Percentiles rank a stretch among this genome's conserved stretches.
Conservation (phyloP, 37 sponge, comb jelly and placozoan genomes). For the Petrosia ficiformis region DNA sequence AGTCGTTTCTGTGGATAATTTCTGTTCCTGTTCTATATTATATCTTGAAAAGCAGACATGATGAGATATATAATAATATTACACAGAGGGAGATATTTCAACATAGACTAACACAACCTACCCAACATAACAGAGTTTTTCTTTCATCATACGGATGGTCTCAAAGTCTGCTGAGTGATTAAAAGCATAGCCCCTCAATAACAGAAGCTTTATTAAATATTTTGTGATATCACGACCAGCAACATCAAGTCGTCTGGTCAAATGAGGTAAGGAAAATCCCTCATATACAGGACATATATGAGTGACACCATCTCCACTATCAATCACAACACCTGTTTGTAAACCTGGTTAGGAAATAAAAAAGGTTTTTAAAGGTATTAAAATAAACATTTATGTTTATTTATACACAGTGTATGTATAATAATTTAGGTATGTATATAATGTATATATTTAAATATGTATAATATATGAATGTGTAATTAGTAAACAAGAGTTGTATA, state of each 20-base stretch:
- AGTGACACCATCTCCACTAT: slow-evolving; percentile 98
- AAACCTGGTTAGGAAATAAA: slow-evolving; percentile 79
- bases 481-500: background rate
- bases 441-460: background rate
- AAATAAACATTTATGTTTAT: background rate
- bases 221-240: slow-evolving; percentile 97
- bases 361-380: too few species aligned
- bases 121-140: slow-evolving; percentile 97
- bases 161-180: slow-evolving; percentile 99
- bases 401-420: too few species aligned
- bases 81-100: slow-evolving; percentile 12
- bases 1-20: slow-evolving; percentile 92
- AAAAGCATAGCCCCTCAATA: slow-evolving; percentile 98
- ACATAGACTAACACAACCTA: slow-evolving; percentile 74
- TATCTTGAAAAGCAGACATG: slow-evolving; percentile 50
- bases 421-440: background rate
- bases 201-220: slow-evolving; percentile 95
- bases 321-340: slow-evolving; percentile 97
- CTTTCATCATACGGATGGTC: slow-evolving; percentile 99
- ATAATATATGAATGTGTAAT: background rate
- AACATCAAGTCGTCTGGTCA: slow-evolving; percentile 93
- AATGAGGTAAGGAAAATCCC: slow-evolving; percentile 94
- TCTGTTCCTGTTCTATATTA: slow-evolving; percentile 96
- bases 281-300: slow-evolving; percentile 99
- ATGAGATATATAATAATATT: background rate